Conservation (phyloP, 1,140 invertebrate species). For the Belonocnema kinseyi region DNA sequence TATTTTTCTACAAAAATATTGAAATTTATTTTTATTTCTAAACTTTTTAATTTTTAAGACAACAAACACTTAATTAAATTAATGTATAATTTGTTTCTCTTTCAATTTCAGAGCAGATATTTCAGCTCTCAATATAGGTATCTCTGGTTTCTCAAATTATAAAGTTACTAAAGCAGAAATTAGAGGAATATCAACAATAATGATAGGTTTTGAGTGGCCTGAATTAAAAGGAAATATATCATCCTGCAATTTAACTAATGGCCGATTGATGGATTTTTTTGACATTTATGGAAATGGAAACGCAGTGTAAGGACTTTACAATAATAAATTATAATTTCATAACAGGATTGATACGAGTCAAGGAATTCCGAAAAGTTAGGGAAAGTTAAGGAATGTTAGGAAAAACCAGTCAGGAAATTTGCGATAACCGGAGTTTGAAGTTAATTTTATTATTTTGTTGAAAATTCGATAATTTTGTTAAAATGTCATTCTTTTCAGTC, state of each 20-base stretch:
- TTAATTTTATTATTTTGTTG: no score
- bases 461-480: no score
- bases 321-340: neutral
- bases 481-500: no score
- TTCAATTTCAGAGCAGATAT: neutral
- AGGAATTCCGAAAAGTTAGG: no score
- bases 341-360: neutral
- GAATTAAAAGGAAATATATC: conserved; percentile 26
- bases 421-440: no score
- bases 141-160: conserved; percentile 41
- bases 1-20: neutral
- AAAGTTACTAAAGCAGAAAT: conserved; percentile 36
- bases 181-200: conserved; percentile 32
- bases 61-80: neutral
- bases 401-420: no score
- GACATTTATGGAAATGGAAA: conserved; percentile 39
- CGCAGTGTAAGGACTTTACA: conserved; percentile 30
- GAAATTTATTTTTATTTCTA: neutral
- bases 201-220: conserved; percentile 37
- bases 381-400: no score
- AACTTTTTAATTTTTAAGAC: neutral
- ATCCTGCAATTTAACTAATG: conserved; percentile 17
- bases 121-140: neutral
- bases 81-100: neutral
- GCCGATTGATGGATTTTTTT: conserved; percentile 15